phyloP scores from a whole-genome alignment of 2,113 vertebrate species.

The Passer domesticus region DNA sequence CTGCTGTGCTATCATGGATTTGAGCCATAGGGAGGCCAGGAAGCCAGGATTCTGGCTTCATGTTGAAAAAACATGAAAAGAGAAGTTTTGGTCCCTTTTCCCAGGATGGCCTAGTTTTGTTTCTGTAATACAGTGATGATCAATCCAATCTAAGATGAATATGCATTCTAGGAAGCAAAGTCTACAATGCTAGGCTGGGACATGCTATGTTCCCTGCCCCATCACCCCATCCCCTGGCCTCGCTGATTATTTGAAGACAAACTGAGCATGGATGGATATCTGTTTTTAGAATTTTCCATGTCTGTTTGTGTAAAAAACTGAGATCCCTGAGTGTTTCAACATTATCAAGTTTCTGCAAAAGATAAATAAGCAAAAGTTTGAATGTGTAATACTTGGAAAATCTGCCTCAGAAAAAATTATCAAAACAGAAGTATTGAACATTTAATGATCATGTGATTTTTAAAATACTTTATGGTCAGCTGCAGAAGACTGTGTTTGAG shows the following conservation, averaged over 20 bases:
- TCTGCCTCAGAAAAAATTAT: background rate
- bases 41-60: background rate
- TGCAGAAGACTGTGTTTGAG: background rate
- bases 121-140: background rate
- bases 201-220: accelerated
- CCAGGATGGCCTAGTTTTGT: background rate
- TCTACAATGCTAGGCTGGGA: background rate
- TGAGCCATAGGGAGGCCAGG: background rate
- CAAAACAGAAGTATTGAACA: background rate
- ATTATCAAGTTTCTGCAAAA: background rate
- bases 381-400: background rate
- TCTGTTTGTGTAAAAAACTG: background rate
- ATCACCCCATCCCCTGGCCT: background rate
- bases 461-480: background rate
- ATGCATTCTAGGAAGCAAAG: background rate
- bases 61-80: background rate
- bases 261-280: background rate
- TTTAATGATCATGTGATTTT: background rate
- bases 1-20: background rate
- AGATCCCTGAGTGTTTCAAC: background rate
- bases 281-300: background rate
- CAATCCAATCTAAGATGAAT: background rate
- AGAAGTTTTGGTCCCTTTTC: background rate
- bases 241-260: background rate
- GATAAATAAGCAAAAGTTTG: background rate